Conservation (phyloP, 2,113 vertebrate species). For the Galbula dea region DNA sequence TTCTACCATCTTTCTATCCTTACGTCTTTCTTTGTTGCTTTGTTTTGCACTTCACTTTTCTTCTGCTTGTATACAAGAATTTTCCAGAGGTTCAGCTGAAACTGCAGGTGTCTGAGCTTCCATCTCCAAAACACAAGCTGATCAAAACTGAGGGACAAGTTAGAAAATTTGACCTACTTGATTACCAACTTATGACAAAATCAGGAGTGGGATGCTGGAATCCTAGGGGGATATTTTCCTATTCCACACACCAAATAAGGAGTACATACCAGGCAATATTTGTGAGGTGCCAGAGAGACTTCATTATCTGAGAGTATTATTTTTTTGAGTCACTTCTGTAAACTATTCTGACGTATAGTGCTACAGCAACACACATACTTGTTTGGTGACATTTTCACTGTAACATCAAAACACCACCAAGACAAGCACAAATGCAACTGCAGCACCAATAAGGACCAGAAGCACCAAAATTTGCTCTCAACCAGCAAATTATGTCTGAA, state of each 20-base stretch:
- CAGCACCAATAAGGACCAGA: fast-evolving
- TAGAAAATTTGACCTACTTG: background rate
- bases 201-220: background rate
- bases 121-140: background rate
- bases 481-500: background rate
- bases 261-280: background rate
- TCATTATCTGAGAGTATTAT: background rate
- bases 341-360: background rate
- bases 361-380: background rate
- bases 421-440: background rate
- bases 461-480: background rate
- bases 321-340: background rate
- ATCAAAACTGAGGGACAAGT: background rate
- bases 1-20: background rate
- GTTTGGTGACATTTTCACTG: background rate
- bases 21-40: background rate
- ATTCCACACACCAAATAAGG: fast-evolving
- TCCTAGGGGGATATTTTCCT: background rate
- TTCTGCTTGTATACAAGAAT: background rate
- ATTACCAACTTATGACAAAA: background rate
- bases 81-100: background rate
- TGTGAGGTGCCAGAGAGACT: background rate
- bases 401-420: background rate
- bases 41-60: background rate
- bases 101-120: background rate